Conservation (phyloP, 2,113 vertebrate species). For the Thamnaconus septentrionalis region DNA sequence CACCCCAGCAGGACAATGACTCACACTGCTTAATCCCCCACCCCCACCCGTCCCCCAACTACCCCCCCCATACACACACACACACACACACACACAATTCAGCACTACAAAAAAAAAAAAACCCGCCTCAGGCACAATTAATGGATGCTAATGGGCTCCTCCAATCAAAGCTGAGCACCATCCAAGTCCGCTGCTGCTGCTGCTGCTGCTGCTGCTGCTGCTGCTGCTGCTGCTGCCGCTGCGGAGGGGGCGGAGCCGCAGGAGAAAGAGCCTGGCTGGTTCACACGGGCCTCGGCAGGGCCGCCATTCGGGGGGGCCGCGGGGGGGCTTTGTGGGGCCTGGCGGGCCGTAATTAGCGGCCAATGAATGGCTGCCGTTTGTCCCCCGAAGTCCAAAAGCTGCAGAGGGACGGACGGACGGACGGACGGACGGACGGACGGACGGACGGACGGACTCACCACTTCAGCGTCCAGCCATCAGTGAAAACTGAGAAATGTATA, state of each 20-base stretch:
- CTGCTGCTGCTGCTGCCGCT: conserved; percentile 70
- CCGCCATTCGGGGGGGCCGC: conserved; percentile 52
- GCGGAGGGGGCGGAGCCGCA: conserved; percentile 21
- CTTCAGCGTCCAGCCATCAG: no score
- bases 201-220: conserved; percentile 70
- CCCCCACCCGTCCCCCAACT: conserved; percentile 68
- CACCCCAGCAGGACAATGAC: conserved; percentile 45
- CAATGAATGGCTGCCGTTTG: conserved; percentile 75
- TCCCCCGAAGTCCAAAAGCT: conserved; percentile 67
- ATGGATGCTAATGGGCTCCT: conserved; percentile 78
- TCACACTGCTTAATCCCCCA: conserved; percentile 72
- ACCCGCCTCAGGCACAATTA: conserved; percentile 78
- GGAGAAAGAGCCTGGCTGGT: conserved; percentile 42
- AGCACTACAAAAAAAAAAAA: no score
- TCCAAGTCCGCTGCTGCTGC: conserved; percentile 69
- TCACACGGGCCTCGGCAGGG: conserved; percentile 74
- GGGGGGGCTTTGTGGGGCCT: conserved; percentile 57
- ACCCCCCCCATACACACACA: no score
- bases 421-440: not conserved
- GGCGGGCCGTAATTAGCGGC: conserved; percentile 67
- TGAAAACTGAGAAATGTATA: no score
- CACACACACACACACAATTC: no score
- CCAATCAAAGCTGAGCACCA: conserved; percentile 72
- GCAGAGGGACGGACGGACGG: conserved; percentile 7
- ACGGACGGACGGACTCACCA: no score